Evolutionary conservation across 1,140 invertebrate genomes (phyloP).

Genomic region (Drosophila athabasca): DNA sequence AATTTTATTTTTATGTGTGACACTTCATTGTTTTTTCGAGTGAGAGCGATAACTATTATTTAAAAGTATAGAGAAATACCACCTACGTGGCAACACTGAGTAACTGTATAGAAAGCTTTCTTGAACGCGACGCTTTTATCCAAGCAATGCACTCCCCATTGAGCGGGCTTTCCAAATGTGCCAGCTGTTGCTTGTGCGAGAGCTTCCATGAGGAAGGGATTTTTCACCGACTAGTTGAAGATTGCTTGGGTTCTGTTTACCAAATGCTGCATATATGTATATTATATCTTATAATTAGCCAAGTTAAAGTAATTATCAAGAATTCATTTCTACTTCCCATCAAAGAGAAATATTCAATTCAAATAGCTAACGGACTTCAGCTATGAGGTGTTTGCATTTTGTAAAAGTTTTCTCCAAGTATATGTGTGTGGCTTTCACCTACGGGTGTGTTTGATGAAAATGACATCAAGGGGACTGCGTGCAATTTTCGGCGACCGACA

Average conservation of each 20-base stretch:
- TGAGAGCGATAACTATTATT: too few species aligned
- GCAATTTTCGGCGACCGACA: conserved; percentile 69
- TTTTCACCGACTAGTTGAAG: conserved; percentile 10
- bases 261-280: too few species aligned
- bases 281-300: too few species aligned
- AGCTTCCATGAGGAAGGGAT: conserved; percentile 45
- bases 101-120: conserved; percentile 18
- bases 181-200: conserved; percentile 61
- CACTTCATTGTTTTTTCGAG: too few species aligned
- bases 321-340: too few species aligned
- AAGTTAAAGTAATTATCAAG: too few species aligned
- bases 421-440: conserved; percentile 5
- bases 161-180: conserved; percentile 41
- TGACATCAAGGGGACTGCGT: conserved; percentile 58
- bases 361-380: too few species aligned
- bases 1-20: too few species aligned
- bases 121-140: neutral
- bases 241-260: neutral
- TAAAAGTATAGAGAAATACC: too few species aligned
- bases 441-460: conserved; percentile 26
- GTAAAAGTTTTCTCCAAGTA: conserved; percentile 28
- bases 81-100: too few species aligned
- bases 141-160: conserved; percentile 25
- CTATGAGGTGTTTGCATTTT: conserved; percentile 6
- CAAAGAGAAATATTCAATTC: too few species aligned